These are phyloP conservation scores for Crypturellus tataupa DNA, from an alignment of 2,797 vertebrate genomes.

Conservation along the genomic window DNA sequence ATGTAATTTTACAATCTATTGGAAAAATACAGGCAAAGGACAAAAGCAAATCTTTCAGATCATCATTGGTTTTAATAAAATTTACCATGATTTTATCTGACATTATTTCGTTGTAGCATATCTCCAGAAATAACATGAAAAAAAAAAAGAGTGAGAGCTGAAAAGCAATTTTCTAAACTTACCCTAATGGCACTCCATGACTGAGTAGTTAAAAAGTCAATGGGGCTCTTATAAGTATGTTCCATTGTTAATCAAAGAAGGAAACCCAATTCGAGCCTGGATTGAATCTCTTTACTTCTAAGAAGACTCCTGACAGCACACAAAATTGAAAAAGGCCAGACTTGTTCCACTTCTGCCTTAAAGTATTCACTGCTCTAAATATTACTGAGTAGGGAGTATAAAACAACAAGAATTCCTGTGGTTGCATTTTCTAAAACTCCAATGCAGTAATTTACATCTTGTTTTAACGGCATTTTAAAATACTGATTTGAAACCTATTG, in stretches of 20 bases:
- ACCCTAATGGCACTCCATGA: conserved; percentile 89
- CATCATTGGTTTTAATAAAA: not conserved
- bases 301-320: conserved; percentile 83
- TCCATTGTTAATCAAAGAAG: conserved; percentile 86
- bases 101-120: not conserved
- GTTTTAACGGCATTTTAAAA: not conserved
- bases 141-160: conserved; percentile 14
- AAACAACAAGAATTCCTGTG: not conserved
- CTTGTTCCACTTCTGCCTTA: not conserved
- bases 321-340: conserved; percentile 47
- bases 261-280: conserved; percentile 84
- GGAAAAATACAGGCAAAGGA: not conserved
- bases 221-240: conserved; percentile 80
- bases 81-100: not conserved
- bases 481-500: not conserved
- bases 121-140: conserved; percentile 32
- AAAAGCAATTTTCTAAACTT: conserved; percentile 36
- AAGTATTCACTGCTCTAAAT: not conserved
- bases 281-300: conserved; percentile 78
- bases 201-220: conserved; percentile 86
- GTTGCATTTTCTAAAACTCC: not conserved
- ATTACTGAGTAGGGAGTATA: not conserved
- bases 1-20: not conserved
- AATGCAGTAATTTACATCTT: not conserved
- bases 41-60: not conserved